phyloP scores from a whole-genome alignment of 2,888 invertebrate genomes.

The Rhamnusium bicolor region DNA sequence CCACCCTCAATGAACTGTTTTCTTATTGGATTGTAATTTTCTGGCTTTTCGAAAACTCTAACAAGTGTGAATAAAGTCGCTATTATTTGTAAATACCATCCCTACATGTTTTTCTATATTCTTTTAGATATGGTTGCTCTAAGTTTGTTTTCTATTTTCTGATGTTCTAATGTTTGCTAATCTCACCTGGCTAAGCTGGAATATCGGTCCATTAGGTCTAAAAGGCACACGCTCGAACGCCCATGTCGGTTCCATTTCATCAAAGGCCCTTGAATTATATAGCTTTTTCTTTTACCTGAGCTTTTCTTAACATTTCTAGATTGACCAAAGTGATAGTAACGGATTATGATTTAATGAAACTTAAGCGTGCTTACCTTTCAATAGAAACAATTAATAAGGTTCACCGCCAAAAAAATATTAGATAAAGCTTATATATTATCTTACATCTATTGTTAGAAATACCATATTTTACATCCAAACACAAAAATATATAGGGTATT shows the following conservation, averaged over 20 bases:
- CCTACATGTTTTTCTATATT: neutral
- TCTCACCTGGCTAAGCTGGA: slow-evolving; percentile 54
- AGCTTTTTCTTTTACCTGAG: slow-evolving; percentile 48
- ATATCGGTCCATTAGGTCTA: slow-evolving; percentile 67
- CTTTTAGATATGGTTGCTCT: neutral
- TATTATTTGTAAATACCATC: neutral
- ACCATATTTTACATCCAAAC: neutral
- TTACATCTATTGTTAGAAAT: neutral
- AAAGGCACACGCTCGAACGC: slow-evolving; percentile 68
- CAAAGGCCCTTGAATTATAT: slow-evolving; percentile 56
- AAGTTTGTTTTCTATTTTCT: slow-evolving; percentile 8
- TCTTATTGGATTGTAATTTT: neutral
- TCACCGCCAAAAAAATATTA: slow-evolving; percentile 17
- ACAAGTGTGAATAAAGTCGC: neutral
- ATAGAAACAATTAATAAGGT: slow-evolving; percentile 57
- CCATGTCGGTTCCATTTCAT: slow-evolving; percentile 66
- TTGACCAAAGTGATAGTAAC: slow-evolving; percentile 50
- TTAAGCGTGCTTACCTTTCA: slow-evolving; percentile 46
- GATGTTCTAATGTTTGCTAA: slow-evolving; percentile 33
- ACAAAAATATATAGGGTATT: too few species aligned
- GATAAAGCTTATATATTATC: neutral
- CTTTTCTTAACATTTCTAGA: slow-evolving; percentile 48
- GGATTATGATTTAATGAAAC: slow-evolving; percentile 54
- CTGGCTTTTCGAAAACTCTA: neutral
- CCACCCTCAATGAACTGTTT: too few species aligned